phyloP scores from a whole-genome alignment of 1,140 invertebrate species.

The Amphibalanus amphitrite region DNA sequence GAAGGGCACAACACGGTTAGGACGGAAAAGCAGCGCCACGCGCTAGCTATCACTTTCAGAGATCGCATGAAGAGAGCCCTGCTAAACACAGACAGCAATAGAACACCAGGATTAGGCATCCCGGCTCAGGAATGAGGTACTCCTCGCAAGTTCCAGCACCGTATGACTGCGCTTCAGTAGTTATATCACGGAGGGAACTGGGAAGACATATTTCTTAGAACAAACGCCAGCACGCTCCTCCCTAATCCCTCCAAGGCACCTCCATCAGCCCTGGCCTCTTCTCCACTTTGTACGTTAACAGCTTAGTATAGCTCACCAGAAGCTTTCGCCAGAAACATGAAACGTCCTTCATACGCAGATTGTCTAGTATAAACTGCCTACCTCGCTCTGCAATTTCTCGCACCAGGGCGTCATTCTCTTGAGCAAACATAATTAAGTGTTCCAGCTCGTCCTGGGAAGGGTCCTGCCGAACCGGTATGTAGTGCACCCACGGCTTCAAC shows the following conservation, averaged over 20 bases:
- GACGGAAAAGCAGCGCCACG: too few relatives aligned
- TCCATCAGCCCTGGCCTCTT: slow-evolving; percentile 7
- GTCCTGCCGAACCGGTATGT: slow-evolving; percentile 63
- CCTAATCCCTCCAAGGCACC: slow-evolving; percentile 1
- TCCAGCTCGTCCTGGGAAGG: slow-evolving; percentile 46
- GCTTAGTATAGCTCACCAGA: slow-evolving; percentile 52
- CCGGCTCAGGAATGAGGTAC: too few relatives aligned
- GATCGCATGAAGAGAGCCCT: too few relatives aligned
- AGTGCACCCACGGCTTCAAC: slow-evolving; percentile 90
- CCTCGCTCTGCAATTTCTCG: slow-evolving; percentile 66
- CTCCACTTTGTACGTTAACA: slow-evolving; percentile 46
- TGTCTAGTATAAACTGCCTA: slow-evolving; percentile 60
- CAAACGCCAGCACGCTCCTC: not conserved
- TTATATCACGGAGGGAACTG: too few relatives aligned
- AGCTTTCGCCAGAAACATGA: slow-evolving; percentile 74
- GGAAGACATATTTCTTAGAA: too few relatives aligned
- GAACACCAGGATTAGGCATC: too few relatives aligned
- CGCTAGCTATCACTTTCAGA: too few relatives aligned
- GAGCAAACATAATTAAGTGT: slow-evolving; percentile 56
- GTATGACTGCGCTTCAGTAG: too few relatives aligned
- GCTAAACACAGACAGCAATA: too few relatives aligned
- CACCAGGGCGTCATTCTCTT: slow-evolving; percentile 51
- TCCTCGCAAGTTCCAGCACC: too few relatives aligned
- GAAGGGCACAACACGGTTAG: too few relatives aligned
- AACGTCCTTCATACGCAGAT: slow-evolving; percentile 66